Conservation (phyloP, 2,888 invertebrate species). For the Sisyra terminalis region DNA sequence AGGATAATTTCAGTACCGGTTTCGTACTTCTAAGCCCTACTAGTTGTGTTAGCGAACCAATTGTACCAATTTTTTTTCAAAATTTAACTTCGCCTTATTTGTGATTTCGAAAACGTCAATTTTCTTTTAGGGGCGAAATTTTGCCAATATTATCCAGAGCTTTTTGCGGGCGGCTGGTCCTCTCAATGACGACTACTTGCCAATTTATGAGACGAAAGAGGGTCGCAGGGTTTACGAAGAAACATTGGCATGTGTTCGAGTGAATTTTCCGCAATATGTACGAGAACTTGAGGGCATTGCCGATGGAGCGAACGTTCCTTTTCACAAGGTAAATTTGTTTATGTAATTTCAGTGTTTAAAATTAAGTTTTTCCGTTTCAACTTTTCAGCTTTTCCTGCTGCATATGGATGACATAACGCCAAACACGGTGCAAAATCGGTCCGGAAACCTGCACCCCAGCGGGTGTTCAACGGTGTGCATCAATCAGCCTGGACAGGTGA, state of each 20-base stretch:
- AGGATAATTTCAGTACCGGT: too few relatives aligned
- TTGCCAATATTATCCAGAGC: conserved; percentile 53
- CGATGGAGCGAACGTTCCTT: conserved; percentile 69
- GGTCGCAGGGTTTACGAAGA: conserved; percentile 59
- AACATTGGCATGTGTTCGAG: conserved; percentile 48
- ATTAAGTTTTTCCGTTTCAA: conserved; percentile 5
- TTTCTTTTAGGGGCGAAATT: conserved; percentile 56
- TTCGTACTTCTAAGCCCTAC: too few relatives aligned
- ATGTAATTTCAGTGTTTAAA: too few relatives aligned
- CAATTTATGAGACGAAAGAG: conserved; percentile 49
- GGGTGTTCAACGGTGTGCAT: conserved; percentile 68
- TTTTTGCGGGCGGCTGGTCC: conserved; percentile 41
- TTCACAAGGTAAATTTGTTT: conserved; percentile 46
- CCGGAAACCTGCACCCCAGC: conserved; percentile 31
- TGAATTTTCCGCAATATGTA: conserved; percentile 65
- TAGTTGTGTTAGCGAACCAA: too few relatives aligned
- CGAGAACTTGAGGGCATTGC: conserved; percentile 73
- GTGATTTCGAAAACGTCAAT: too few relatives aligned
- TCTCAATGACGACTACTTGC: conserved; percentile 50
- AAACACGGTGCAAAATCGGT: conserved; percentile 33
- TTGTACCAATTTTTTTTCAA: too few relatives aligned
- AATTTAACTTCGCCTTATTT: too few relatives aligned
- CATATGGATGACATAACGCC: conserved; percentile 71
- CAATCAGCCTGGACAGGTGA: conserved; percentile 48
- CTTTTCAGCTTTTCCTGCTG: conserved; percentile 63